Conservation (phyloP, 2,113 vertebrate genomes). For the Siniperca chuatsi region DNA sequence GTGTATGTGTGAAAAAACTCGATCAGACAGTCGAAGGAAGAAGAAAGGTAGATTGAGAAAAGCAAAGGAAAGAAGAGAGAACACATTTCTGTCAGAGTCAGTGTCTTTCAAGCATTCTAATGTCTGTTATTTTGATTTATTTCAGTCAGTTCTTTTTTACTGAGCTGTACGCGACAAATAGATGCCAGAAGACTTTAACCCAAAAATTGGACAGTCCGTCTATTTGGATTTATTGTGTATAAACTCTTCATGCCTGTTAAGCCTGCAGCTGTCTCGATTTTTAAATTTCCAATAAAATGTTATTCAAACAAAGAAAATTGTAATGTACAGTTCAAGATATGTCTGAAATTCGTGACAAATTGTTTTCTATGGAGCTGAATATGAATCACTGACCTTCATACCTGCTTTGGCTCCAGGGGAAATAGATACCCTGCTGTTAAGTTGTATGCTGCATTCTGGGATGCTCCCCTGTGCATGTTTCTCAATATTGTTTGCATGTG, state of each 20-base stretch:
- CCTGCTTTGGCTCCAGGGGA: not conserved
- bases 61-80: not conserved
- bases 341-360: not conserved
- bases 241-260: not conserved
- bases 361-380: not conserved
- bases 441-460: not conserved
- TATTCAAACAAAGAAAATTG: not conserved
- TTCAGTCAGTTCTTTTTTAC: not conserved
- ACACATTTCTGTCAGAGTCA: conserved; percentile 7
- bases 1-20: conserved; percentile 28
- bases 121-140: conserved; percentile 40
- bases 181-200: not conserved
- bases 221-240: not conserved
- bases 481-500: too few species aligned
- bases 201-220: not conserved
- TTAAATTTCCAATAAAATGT: not conserved
- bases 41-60: not conserved
- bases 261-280: not conserved
- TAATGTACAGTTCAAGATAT: not conserved
- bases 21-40: not conserved
- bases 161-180: not conserved
- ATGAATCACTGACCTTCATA: not conserved
- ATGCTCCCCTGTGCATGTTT: not conserved
- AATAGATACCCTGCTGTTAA: not conserved
- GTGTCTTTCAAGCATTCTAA: conserved; percentile 13